phyloP scores from a whole-genome alignment of 2,113 vertebrate genomes.

The Proterorhinus semilunaris region DNA sequence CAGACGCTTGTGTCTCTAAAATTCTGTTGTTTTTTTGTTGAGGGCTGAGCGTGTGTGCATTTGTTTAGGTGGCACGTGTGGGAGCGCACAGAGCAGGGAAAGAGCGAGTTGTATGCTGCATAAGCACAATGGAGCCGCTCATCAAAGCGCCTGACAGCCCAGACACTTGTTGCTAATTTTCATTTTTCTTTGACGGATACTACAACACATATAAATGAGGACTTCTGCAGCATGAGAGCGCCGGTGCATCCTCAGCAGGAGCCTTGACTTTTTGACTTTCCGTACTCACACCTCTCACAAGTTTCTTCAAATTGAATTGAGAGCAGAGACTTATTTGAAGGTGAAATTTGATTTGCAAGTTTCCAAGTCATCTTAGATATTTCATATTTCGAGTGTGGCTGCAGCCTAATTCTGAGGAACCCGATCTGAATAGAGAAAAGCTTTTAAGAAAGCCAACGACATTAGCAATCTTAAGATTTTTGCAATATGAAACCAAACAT shows the following conservation, averaged over 20 bases:
- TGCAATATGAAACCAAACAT: too few species aligned
- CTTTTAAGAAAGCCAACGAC: background rate
- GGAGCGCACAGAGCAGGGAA: constrained; percentile 23
- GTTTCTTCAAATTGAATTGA: background rate
- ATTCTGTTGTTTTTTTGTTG: constrained; percentile 39
- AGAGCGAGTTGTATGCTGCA: constrained; percentile 18
- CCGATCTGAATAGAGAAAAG: background rate
- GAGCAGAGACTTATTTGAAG: background rate
- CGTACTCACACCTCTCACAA: background rate
- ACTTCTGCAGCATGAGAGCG: constrained; percentile 10
- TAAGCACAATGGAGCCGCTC: constrained; percentile 21
- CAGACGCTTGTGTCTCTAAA: constrained; percentile 68
- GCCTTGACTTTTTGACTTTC: background rate
- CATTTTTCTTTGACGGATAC: constrained; percentile 25
- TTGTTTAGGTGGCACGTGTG: constrained; percentile 27
- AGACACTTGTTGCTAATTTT: constrained; percentile 29
- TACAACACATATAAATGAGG: background rate
- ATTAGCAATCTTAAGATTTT: background rate
- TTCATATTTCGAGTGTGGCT: background rate
- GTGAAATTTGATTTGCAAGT: constrained; percentile 6
- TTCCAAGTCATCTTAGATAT: background rate
- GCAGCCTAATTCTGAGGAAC: background rate
- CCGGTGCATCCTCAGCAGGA: background rate
- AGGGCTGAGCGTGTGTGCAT: constrained; percentile 29
- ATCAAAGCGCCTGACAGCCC: constrained; percentile 37